Evolutionary conservation across 1,140 invertebrate species (phyloP), one percentile per base, ranked within the genome.

Genomic region (Trissolcus basalis): DNA sequence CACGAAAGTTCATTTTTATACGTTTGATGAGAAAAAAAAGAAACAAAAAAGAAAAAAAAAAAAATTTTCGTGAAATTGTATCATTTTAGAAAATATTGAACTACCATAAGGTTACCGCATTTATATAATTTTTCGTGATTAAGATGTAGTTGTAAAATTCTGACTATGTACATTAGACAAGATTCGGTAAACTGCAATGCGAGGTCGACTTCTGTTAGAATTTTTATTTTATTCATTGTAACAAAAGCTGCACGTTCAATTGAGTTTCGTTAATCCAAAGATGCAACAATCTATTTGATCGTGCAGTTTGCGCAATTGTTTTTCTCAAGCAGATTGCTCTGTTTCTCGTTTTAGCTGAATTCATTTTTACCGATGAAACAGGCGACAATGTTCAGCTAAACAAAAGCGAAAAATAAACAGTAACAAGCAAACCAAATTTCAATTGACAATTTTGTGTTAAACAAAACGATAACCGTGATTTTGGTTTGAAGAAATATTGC

Each of bases 141-240:
- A 83, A 70, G 69, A 27, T 27, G 84, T 83, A 85, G 69, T 67
- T 80, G 55, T 82, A 27, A 75, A 67, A 83, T 80, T 81, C 80
- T 80, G 82, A 82, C 69, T 81, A 81, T 82, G 77, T 85, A 83
- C 79, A 82, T 83, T 72, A 78, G 71, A 83, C 45, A 78, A 54
- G 82, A 61, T 47, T 79, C 73, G 59, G 67, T 75, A 58, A 48
- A 27, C 33, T 65, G 39, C 49, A 13, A n/a, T n/a, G 13, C 11
- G 19, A 45, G 13, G 16, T 45, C 49, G 41, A 45, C 27, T 53
- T 15, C 10, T 4, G 45, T 45, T 50, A 8, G 13, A 47, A 27
- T 27, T 27, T 27, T 27, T 27, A 3, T 27, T 27, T 27, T 6
- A 36, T 33, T 12, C 16, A 8, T 35, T 59, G 43, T 51, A 15